These are phyloP conservation scores for Podabrus alpinus DNA, from an alignment of 2,888 invertebrate genomes.

Conservation along the genomic window DNA sequence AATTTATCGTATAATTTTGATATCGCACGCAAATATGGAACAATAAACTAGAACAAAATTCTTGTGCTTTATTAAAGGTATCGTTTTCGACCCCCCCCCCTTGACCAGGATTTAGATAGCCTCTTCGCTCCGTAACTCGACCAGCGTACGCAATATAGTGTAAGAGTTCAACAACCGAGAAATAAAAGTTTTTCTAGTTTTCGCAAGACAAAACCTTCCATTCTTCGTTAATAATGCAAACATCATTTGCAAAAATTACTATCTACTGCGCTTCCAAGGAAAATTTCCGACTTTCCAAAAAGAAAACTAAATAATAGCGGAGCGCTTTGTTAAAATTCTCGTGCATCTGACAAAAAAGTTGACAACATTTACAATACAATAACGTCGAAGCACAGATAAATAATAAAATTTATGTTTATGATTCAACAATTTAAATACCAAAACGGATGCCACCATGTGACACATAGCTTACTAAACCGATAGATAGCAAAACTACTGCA, in stretches of 20 bases:
- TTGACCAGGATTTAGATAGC: background rate
- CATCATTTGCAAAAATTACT: background rate
- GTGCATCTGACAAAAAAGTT: background rate
- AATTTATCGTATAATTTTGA: conserved; percentile 11
- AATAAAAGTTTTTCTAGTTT: background rate
- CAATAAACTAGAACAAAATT: background rate
- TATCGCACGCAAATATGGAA: background rate
- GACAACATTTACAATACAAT: background rate
- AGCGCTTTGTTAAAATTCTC: background rate
- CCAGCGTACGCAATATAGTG: background rate
- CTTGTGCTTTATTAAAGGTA: background rate
- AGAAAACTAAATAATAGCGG: background rate
- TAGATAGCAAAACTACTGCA: background rate
- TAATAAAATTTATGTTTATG: background rate
- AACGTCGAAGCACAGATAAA: background rate
- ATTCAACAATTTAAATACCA: background rate
- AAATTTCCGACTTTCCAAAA: background rate
- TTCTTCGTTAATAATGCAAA: background rate
- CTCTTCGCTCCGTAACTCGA: background rate
- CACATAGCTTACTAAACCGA: background rate
- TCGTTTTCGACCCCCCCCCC: background rate
- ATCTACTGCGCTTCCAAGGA: background rate
- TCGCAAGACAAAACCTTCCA: background rate
- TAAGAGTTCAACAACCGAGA: background rate
- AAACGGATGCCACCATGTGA: background rate